phyloP scores from a whole-genome alignment of 2,797 vertebrate species.

The Amblyopsis hoosieri region DNA sequence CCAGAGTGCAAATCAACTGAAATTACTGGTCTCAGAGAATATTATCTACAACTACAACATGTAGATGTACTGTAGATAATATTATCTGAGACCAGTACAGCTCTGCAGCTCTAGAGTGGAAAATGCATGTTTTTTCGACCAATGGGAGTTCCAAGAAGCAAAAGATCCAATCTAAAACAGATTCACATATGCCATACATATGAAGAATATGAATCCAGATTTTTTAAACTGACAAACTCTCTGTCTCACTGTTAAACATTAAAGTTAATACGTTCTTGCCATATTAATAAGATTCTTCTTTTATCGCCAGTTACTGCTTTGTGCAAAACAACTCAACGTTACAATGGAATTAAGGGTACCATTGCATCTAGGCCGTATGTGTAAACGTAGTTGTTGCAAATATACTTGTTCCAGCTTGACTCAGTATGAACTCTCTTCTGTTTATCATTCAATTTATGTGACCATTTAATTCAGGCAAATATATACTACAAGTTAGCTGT shows the following conservation, averaged over 20 bases:
- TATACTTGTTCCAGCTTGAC: too few relatives aligned
- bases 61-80: neutral
- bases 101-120: slow-evolving; percentile 12
- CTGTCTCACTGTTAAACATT: neutral
- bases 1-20: slow-evolving; percentile 23
- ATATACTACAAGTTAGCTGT: too few relatives aligned
- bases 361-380: too few relatives aligned
- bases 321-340: too few relatives aligned
- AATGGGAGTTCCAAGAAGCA: slow-evolving; percentile 12
- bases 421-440: too few relatives aligned
- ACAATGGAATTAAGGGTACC: too few relatives aligned
- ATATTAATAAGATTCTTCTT: too few relatives aligned
- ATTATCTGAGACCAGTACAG: slow-evolving; percentile 1
- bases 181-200: slow-evolving; percentile 5
- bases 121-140: slow-evolving; percentile 4
- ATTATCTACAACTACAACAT: slow-evolving; percentile 22
- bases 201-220: neutral
- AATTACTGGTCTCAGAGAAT: slow-evolving; percentile 38
- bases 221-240: neutral
- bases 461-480: too few relatives aligned
- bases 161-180: slow-evolving; percentile 13
- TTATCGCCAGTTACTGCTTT: too few relatives aligned
- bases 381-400: too few relatives aligned
- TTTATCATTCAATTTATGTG: too few relatives aligned
- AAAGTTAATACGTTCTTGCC: neutral